Evolutionary conservation across 2,888 invertebrate genomes (phyloP), one percentile per base, ranked within the genome.

Genomic region (Parapristionchus giblindavisi): DNA sequence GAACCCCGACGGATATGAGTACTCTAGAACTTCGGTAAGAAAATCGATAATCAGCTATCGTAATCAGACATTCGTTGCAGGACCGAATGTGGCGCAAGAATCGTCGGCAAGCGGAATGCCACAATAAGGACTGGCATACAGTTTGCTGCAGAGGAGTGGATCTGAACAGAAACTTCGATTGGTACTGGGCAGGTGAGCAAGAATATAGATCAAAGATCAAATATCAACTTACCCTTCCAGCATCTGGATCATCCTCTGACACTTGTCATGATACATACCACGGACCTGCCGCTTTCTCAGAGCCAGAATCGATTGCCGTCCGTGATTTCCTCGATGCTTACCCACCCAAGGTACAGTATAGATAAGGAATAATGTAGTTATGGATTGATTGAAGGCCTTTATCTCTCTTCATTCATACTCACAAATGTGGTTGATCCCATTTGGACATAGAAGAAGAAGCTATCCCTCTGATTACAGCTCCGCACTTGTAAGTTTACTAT

Each of bases 61-160:
- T 36, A 58, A 48, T 14, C 40, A 34, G 51, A 54, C 24, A 29
- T 74, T 54, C 27, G 29, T 36, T 77, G 66, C 74, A 86, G 84
- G 86, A 87, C 61, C 81, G 88, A 68, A 85, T 88, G 85, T 88
- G 87, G 87, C 78, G 88, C 3, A 88, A 88, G 78, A 88, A 88
- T 65, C 77, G 87, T 14, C 78, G 85, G 11, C 87, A 87, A 0
- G 81, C 84, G 2, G 75, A 76, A 27, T 87, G 88, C 76, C 77
- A 81, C 29, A 78, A 84, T n/a, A 81, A 78, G 40, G 80, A 81
- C 14, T 82, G 85, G 73, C 83, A 81, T 71, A 83, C 84, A 2
- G 78, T 84, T 24, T 87, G 87, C 77, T 87, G 87, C 56, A 75
- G 83, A 2, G 87, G 87, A 52, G 87, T 87, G 38, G 87, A 87